Conservation (phyloP, 1,140 invertebrate genomes). For the Temnothorax longispinosus region DNA sequence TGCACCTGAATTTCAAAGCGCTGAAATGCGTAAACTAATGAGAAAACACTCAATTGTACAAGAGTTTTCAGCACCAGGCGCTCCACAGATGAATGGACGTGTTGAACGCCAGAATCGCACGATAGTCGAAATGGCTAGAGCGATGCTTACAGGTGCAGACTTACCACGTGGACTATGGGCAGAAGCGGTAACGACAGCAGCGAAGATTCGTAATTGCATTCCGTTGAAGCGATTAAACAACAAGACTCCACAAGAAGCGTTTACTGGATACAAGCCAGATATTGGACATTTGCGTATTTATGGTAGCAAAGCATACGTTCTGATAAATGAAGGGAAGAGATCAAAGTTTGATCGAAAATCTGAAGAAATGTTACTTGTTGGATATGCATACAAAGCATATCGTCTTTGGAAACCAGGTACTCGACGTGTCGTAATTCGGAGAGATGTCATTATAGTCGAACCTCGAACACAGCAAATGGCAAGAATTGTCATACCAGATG, state of each 20-base stretch:
- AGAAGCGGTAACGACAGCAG: neutral
- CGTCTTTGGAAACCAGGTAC: neutral
- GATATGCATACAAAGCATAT: neutral
- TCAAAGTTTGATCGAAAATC: neutral
- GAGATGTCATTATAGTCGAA: neutral
- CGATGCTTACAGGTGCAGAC: neutral
- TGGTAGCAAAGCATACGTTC: neutral
- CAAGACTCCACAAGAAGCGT: constrained; percentile 5
- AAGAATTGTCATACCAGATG: neutral
- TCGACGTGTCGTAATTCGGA: neutral
- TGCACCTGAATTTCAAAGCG: neutral
- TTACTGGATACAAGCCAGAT: neutral
- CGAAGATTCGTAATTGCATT: constrained; percentile 10
- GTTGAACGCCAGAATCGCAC: constrained; percentile 13
- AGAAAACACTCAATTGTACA: neutral
- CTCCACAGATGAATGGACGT: constrained; percentile 11
- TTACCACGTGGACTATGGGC: constrained; percentile 1
- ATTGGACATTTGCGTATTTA: neutral
- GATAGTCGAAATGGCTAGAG: neutral
- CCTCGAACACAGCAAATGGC: neutral
- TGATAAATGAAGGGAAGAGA: neutral
- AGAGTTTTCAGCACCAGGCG: neutral
- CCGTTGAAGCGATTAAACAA: neutral
- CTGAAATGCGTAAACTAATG: neutral
- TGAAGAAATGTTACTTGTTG: neutral